Conservation (phyloP, 2,888 invertebrate genomes). For the Dromius quadrimaculatus region DNA sequence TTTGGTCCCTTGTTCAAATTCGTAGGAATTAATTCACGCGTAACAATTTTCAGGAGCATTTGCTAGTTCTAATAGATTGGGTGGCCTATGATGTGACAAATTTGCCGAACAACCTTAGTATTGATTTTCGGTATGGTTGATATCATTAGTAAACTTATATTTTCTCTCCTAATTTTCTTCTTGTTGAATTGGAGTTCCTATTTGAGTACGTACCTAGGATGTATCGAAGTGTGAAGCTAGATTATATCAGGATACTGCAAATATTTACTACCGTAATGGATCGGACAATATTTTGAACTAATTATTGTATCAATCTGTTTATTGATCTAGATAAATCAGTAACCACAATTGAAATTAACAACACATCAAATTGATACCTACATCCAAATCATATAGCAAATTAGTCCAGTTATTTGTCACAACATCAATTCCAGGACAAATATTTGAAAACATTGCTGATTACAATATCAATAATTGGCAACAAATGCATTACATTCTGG, state of each 20-base stretch:
- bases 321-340: conserved; percentile 22
- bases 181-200: too few relatives aligned
- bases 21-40: too few relatives aligned
- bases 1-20: too few relatives aligned
- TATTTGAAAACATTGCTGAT: conserved; percentile 19
- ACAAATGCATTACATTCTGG: neutral
- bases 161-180: too few relatives aligned
- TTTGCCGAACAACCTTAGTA: too few relatives aligned
- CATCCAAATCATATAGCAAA: conserved; percentile 31
- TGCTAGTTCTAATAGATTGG: too few relatives aligned
- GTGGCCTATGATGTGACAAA: too few relatives aligned
- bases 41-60: too few relatives aligned
- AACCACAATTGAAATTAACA: conserved; percentile 36
- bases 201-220: too few relatives aligned
- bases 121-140: too few relatives aligned
- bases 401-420: conserved; percentile 25
- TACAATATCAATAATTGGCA: conserved; percentile 15
- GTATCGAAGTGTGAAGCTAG: too few relatives aligned
- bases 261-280: conserved; percentile 13
- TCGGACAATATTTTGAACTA: conserved; percentile 11
- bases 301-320: neutral
- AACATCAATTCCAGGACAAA: conserved; percentile 22
- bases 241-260: conserved; percentile 11
- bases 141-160: too few relatives aligned
- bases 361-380: conserved; percentile 28